Percentiles rank a stretch among this genome's conserved stretches.
These are phyloP conservation scores for Cremastinae sp. DNA, from an alignment of 2,888 invertebrate genomes.

Conservation along the genomic window DNA sequence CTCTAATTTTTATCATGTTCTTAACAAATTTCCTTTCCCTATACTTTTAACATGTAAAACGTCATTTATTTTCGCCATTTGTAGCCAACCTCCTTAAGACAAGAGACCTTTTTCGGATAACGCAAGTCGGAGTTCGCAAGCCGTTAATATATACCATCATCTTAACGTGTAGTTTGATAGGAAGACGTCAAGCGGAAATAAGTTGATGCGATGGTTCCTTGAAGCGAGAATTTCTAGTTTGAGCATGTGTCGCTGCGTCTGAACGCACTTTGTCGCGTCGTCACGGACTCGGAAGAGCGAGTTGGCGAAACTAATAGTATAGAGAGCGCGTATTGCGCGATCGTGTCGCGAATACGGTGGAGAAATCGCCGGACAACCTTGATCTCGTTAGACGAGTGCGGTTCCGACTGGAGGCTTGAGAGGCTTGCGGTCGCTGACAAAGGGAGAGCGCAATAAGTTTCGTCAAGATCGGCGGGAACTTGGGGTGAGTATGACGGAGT, in stretches of 20 bases:
- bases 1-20: too few species aligned
- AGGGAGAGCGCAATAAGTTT: conserved; percentile 28
- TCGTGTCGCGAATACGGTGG: neutral
- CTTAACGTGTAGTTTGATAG: too few species aligned
- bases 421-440: neutral
- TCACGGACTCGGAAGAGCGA: neutral
- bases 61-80: too few species aligned
- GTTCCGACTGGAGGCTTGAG: conserved; percentile 20
- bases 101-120: too few species aligned
- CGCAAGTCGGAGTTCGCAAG: too few species aligned
- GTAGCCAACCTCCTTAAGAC: too few species aligned
- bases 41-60: too few species aligned
- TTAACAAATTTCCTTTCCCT: too few species aligned
- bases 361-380: conserved; percentile 39
- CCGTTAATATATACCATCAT: too few species aligned
- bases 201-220: neutral
- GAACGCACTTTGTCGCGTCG: too few species aligned
- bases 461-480: conserved; percentile 50
- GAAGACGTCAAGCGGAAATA: neutral
- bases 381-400: conserved; percentile 19
- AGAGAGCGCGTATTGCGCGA: conserved; percentile 32
- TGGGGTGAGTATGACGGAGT: conserved; percentile 19
- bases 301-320: neutral
- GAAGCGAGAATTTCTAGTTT: neutral
- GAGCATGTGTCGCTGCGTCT: too few species aligned